Base-by-base conservation (phyloP, 2,113 vertebrate genomes). In the Myotis davidii region DNA sequence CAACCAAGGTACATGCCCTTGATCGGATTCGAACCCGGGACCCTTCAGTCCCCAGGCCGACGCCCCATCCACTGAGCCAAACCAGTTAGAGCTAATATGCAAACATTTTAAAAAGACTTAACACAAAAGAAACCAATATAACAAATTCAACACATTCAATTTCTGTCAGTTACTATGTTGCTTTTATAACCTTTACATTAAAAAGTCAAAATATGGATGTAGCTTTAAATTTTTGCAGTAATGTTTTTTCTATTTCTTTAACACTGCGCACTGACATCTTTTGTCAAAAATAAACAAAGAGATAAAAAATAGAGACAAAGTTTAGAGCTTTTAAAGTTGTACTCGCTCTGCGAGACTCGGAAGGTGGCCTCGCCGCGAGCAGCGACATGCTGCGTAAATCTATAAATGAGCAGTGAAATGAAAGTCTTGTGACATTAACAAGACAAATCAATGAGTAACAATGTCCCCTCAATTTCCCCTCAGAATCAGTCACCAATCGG, bases 401-500 rank as follows among this genome's bases (percentile, higher is more conserved):
- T 8, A 89, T 25, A 96, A 54, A 72, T 65, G 84, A 70, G 17
- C 64, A 56, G 27, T 70, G 27, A 93, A 81, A 89, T 39, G 17
- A 82, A 76, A 78, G 70, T 48, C 77, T 84, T 91, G 3, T 39
- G 83, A 77, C 93, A 85, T 81, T 59, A 91, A 42, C 74, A 94
- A 76, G 54, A 79, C 77, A 12, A 34, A 84, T 82, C 91, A 59
- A 90, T 21, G 14, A 87, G 77, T 34, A 95, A 89, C 37, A 77
- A 77, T 50, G 76, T 54, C 69, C 32, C 23, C 27, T 95, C 52
- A 39, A 45, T 96, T 97, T 59, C 70, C 86, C 85, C n/a, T n/a
- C n/a, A n/a, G n/a, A n/a, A n/a, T n/a, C 65, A 95, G 90, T 90
- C 0, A 50, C 29, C 76, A 10, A 48, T 13, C 69, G 78, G 5